These are phyloP conservation scores for Gymnothorax javanicus DNA, from an alignment of 2,797 vertebrate genomes.

Conservation along the genomic window DNA sequence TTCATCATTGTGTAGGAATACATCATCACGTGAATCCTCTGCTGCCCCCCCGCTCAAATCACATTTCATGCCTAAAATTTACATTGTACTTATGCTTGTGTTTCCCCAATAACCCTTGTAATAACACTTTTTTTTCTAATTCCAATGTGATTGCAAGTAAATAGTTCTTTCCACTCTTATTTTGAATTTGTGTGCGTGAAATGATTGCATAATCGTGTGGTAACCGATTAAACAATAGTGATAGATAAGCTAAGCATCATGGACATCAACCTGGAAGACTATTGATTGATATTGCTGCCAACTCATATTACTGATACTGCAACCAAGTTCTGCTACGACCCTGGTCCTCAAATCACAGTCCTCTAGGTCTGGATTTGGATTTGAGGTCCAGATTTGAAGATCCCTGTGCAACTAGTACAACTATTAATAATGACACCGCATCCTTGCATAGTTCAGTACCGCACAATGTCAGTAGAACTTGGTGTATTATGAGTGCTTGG, in stretches of 20 bases:
- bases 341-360: no score
- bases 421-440: neutral
- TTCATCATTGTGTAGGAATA: neutral
- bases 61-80: constrained; percentile 5
- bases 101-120: neutral
- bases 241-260: neutral
- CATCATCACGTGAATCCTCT: neutral
- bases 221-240: neutral
- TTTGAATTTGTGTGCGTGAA: neutral
- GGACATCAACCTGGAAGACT: no score
- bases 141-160: neutral
- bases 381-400: no score
- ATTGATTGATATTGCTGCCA: no score
- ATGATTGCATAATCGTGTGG: neutral
- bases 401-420: no score
- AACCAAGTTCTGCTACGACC: no score
- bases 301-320: no score
- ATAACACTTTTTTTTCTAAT: neutral
- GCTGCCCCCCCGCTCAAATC: neutral
- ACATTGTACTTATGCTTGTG: neutral
- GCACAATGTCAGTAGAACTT: neutral
- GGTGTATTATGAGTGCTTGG: no score
- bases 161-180: neutral
- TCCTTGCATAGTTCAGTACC: neutral
- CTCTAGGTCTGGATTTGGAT: no score